These are phyloP conservation scores for Cydia splendana DNA, from an alignment of 1,140 invertebrate genomes.

Conservation along the genomic window DNA sequence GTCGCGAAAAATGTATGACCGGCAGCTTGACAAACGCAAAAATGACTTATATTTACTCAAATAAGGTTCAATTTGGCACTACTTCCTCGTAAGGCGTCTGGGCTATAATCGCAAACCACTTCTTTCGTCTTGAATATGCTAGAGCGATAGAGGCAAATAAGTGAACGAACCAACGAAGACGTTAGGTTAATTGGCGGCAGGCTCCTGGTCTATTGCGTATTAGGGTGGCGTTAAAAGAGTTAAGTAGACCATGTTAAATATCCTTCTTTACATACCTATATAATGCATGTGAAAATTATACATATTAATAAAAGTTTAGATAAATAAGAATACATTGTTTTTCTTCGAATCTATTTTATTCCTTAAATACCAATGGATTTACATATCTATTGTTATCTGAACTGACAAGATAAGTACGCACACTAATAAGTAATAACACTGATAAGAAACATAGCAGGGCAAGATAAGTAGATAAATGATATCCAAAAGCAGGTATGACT, in stretches of 20 bases:
- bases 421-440: constrained; percentile 21
- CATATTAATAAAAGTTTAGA: constrained; percentile 23
- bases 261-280: neutral
- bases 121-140: too few species aligned
- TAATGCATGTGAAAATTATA: constrained; percentile 20
- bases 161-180: too few species aligned
- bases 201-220: neutral
- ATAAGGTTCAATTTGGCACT: neutral
- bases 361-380: neutral
- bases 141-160: too few species aligned
- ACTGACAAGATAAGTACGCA: constrained; percentile 16
- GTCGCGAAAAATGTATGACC: neutral
- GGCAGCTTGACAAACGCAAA: neutral
- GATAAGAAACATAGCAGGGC: constrained; percentile 26
- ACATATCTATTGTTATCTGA: constrained; percentile 28
- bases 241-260: neutral
- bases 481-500: neutral
- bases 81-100: too few species aligned
- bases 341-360: constrained; percentile 7
- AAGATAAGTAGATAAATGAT: constrained; percentile 1
- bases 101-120: too few species aligned
- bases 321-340: constrained; percentile 5
- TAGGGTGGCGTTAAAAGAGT: neutral
- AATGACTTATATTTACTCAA: neutral
- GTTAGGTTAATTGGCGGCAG: too few species aligned